Evolutionary conservation across 2,113 vertebrate species (phyloP), one percentile per base, ranked within the genome.

Genomic region (Pipa parva): DNA sequence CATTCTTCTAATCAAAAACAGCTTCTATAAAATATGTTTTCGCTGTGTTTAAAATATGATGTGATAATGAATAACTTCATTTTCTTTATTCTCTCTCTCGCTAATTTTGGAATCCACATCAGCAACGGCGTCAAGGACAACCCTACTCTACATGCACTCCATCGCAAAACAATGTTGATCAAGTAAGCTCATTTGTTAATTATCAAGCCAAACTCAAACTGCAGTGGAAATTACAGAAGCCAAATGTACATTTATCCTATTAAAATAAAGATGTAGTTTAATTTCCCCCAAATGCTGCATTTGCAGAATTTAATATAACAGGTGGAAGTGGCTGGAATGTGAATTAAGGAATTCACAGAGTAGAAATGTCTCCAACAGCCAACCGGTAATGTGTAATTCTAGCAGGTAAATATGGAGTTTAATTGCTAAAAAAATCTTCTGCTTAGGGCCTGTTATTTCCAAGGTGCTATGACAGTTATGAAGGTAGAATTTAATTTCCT

Each of bases 251-350:
- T 37, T 68, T 68, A 68, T 60, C n/a, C 29, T 22, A 51, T 60
- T 25, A 59, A 60, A 52, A 51, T 26, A 68, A 60, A 59, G 56
- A 60, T 60, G 25, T 39, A 60, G 51, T 68, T 60, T 60, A 50
- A 68, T 68, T 60, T 67, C 11, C 15, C 56, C 45, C 24, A 59
- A 51, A 59, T 50, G 56, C 27, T 56, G 25, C 11, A 18, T 33
- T 51, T n/a, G 17, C 3, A 3, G 33, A 49, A 67, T 67, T 26
- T 15, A 67, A 67, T 61, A 54, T 54, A 70, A 39, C 66, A 70
- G 66, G 57, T 70, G 65, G 57, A 60, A 60, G 48, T 24, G 20
- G 29, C 37, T 33, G 20, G 8, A 24, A 54, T 24, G n/a, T 12
- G 8, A 11, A 70, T 61, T 31, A 45, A 54, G 33, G 9, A 37